Conservation (phyloP, 2,113 vertebrate species). For the Sylvia atricapilla region DNA sequence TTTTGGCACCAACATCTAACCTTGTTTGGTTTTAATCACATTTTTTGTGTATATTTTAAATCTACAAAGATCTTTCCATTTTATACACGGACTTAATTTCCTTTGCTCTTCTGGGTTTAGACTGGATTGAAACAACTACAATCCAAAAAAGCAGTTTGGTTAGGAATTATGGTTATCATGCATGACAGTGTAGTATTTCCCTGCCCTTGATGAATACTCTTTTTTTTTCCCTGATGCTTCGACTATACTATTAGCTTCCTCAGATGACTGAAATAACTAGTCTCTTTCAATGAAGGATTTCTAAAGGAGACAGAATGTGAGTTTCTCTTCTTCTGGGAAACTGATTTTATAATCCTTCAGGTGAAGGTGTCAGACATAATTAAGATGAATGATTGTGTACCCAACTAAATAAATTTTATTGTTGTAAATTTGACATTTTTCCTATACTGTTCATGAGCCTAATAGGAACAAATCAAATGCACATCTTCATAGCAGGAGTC, state of each 20-base stretch:
- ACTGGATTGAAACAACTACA: rapidly evolving
- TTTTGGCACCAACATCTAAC: background rate
- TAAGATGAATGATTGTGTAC: slow-evolving; percentile 59
- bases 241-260: background rate
- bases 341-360: slow-evolving; percentile 13
- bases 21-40: background rate
- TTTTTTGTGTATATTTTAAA: background rate
- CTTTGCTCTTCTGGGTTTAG: background rate
- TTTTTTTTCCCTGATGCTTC: background rate
- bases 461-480: slow-evolving; percentile 57
- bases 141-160: background rate
- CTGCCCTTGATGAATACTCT: background rate
- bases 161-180: background rate
- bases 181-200: background rate
- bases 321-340: slow-evolving; percentile 39
- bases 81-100: background rate
- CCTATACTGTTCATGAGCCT: slow-evolving; percentile 19
- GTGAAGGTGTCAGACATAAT: slow-evolving; percentile 58
- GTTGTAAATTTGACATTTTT: slow-evolving; percentile 63
- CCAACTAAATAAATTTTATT: slow-evolving; percentile 57
- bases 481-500: background rate
- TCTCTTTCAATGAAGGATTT: slow-evolving; percentile 44
- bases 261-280: background rate
- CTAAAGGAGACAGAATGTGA: slow-evolving; percentile 28
- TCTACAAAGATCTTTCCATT: background rate